phyloP scores from a whole-genome alignment of 2,888 invertebrate species.

The Drosophila percnosoma region DNA sequence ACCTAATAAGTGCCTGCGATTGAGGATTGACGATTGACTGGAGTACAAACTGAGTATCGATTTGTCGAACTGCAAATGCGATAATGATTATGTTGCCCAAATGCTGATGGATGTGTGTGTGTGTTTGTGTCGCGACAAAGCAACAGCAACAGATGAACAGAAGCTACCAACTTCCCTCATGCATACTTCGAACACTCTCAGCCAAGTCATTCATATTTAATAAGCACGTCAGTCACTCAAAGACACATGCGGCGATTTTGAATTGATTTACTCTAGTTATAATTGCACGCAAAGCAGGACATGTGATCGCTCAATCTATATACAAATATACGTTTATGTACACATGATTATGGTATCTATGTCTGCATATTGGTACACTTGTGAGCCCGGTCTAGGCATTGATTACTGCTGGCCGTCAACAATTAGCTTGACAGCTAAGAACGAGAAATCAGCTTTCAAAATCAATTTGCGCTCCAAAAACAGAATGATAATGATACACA shows the following conservation, averaged over 20 bases:
- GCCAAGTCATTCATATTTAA: conserved; percentile 42
- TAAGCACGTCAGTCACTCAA: conserved; percentile 23
- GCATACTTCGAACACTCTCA: not conserved
- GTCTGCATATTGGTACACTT: not conserved
- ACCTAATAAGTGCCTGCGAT: conserved; percentile 28
- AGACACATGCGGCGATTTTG: conserved; percentile 37
- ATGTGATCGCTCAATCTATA: conserved; percentile 38
- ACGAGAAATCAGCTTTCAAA: conserved; percentile 50
- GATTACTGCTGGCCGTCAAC: conserved; percentile 9
- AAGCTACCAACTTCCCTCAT: not conserved
- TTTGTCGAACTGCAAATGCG: conserved; percentile 60
- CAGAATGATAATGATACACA: conserved; percentile 63
- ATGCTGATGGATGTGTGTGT: not conserved
- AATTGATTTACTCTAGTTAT: conserved; percentile 25
- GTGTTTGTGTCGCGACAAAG: conserved; percentile 2
- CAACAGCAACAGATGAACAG: conserved; percentile 34
- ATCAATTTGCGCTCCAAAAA: conserved; percentile 63
- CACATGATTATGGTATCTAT: not conserved
- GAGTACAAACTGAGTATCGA: conserved; percentile 58
- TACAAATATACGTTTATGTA: not conserved
- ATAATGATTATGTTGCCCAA: conserved; percentile 44
- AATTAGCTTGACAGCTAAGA: conserved; percentile 43
- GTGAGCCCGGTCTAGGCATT: not conserved
- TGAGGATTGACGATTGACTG: conserved; percentile 63
- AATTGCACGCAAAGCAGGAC: conserved; percentile 31